Percentiles rank a stretch among this genome's conserved stretches.
These are phyloP conservation scores for Clusia tigrina DNA, from an alignment of 2,888 invertebrate species.

Conservation along the genomic window DNA sequence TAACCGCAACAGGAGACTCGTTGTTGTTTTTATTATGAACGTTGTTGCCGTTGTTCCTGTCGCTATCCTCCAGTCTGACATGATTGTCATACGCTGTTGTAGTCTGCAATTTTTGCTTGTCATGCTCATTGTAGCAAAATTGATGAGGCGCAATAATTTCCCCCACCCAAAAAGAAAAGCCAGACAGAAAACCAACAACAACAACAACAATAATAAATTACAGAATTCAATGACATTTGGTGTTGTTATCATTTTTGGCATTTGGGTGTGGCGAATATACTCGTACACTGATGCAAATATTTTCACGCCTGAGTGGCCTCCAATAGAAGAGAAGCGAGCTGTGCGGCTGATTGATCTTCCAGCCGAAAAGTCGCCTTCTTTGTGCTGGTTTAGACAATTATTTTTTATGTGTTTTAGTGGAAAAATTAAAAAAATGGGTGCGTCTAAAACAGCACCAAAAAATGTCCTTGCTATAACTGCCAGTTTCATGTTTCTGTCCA, in stretches of 20 bases:
- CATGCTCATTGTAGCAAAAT: slow-evolving; percentile 7
- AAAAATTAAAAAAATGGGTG: background rate
- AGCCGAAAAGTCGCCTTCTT: background rate
- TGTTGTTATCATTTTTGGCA: slow-evolving; percentile 2
- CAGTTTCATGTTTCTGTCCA: no score
- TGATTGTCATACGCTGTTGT: slow-evolving; percentile 3
- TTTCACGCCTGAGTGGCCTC: background rate
- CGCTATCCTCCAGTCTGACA: background rate
- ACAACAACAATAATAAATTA: background rate
- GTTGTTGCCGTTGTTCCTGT: background rate
- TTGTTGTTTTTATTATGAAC: background rate
- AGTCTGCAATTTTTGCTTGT: no score
- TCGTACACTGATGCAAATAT: background rate
- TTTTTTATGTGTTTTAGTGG: background rate
- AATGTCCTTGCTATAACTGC: no score
- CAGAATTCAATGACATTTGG: no score
- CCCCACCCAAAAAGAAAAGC: no score
- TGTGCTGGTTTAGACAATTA: background rate
- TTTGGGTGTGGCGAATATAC: background rate
- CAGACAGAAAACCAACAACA: background rate
- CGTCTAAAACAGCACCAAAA: background rate
- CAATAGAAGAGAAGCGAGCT: background rate
- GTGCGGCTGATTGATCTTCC: background rate
- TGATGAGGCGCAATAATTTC: slow-evolving; percentile 11
- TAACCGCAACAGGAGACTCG: slow-evolving; percentile 1